Conservation (phyloP, 2,797 vertebrate species). For the Cirrhinus molitorella region DNA sequence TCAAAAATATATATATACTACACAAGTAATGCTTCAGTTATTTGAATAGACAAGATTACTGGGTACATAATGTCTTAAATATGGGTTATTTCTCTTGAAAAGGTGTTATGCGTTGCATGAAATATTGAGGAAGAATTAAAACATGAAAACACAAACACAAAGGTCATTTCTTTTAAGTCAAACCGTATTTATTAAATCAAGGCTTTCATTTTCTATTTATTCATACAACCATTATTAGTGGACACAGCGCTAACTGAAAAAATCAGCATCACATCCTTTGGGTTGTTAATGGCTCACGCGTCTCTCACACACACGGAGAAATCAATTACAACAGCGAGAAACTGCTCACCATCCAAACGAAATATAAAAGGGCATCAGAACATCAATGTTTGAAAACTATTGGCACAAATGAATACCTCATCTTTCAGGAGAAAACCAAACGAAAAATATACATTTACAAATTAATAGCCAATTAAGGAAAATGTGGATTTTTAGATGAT, state of each 20-base stretch:
- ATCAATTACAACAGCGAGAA: constrained; percentile 67
- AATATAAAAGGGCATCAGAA: constrained; percentile 34
- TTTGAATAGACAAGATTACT: neutral
- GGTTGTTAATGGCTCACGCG: constrained; percentile 47
- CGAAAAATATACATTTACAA: neutral
- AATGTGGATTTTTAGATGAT: neutral
- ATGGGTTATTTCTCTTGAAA: neutral
- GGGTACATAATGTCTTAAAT: neutral
- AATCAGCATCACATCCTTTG: constrained; percentile 64
- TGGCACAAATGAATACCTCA: constrained; percentile 50
- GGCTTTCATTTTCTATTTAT: constrained; percentile 68
- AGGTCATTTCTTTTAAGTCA: constrained; percentile 57
- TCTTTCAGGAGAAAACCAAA: neutral
- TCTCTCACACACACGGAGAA: constrained; percentile 62
- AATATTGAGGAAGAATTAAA: neutral
- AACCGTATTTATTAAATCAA: constrained; percentile 68
- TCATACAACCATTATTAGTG: constrained; percentile 70
- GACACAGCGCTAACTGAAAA: constrained; percentile 58
- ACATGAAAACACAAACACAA: constrained; percentile 20
- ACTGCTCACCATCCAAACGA: constrained; percentile 61
- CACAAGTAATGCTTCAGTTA: neutral
- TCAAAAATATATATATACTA: neutral
- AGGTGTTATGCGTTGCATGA: neutral
- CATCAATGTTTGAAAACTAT: constrained; percentile 10
- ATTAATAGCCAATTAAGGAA: neutral